Conservation (phyloP, 2,113 vertebrate genomes). For the Hippocampus abdominalis region DNA sequence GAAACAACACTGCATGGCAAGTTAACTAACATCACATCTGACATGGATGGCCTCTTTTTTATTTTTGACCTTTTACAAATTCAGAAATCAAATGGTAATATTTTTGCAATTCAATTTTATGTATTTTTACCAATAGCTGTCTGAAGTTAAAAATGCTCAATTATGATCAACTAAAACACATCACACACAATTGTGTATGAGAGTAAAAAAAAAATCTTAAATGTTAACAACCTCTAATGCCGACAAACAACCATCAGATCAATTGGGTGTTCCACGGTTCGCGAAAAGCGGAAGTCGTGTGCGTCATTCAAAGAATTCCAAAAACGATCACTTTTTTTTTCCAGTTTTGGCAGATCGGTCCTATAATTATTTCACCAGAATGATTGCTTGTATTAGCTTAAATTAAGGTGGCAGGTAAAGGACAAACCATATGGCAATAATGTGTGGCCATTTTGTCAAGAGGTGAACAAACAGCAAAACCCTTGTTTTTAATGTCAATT, state of each 20-base stretch:
- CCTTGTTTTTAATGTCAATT: neutral
- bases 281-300: neutral
- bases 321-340: neutral
- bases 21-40: neutral
- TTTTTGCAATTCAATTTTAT: neutral
- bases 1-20: neutral
- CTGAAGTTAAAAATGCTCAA: conserved; percentile 21
- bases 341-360: neutral
- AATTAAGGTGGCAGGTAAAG: neutral
- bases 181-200: conserved; percentile 20
- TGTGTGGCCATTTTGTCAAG: neutral
- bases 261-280: too few species aligned
- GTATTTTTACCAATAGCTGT: neutral
- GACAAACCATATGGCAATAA: neutral
- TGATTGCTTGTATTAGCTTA: neutral
- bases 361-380: neutral
- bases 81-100: neutral
- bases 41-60: neutral
- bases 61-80: neutral
- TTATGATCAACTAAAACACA: conserved; percentile 24
- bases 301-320: neutral
- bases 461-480: neutral
- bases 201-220: neutral
- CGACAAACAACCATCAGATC: too few species aligned
- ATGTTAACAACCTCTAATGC: too few species aligned